Percentiles rank a stretch among this genome's conserved stretches.
These are phyloP conservation scores for Eilema griseolum DNA, from an alignment of 2,888 invertebrate genomes.

Conservation along the genomic window DNA sequence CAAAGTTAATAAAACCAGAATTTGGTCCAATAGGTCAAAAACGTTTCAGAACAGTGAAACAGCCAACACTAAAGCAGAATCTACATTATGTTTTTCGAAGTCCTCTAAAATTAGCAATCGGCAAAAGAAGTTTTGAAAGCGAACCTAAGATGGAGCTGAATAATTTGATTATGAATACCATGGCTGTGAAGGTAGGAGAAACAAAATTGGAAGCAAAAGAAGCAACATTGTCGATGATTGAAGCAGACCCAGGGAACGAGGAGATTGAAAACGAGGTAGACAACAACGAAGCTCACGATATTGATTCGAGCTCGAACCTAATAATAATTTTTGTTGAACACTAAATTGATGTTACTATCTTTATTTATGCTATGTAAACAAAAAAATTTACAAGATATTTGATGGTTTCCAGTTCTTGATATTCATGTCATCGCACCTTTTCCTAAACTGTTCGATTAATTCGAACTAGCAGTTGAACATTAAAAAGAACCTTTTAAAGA, in stretches of 20 bases:
- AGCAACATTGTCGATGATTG: not conserved
- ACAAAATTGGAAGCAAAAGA: not conserved
- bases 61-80: not conserved
- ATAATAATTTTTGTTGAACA: not conserved
- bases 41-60: conserved; percentile 8
- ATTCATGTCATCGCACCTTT: too few species aligned
- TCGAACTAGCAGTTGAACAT: too few species aligned
- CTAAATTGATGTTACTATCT: not conserved
- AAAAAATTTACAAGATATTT: not conserved
- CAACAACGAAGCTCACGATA: too few species aligned
- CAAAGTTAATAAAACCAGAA: conserved; percentile 9
- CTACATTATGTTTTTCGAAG: not conserved
- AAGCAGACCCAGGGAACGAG: not conserved
- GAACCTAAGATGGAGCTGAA: not conserved
- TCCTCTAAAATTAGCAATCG: not conserved
- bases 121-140: conserved; percentile 3
- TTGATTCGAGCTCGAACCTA: not conserved
- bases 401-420: not conserved
- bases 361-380: not conserved
- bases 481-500: too few species aligned
- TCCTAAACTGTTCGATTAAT: too few species aligned
- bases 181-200: not conserved
- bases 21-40: conserved; percentile 17
- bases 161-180: not conserved
- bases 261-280: not conserved